These are phyloP conservation scores for Lamellibrachia columna DNA, from an alignment of 2,888 invertebrate genomes.

Conservation along the genomic window DNA sequence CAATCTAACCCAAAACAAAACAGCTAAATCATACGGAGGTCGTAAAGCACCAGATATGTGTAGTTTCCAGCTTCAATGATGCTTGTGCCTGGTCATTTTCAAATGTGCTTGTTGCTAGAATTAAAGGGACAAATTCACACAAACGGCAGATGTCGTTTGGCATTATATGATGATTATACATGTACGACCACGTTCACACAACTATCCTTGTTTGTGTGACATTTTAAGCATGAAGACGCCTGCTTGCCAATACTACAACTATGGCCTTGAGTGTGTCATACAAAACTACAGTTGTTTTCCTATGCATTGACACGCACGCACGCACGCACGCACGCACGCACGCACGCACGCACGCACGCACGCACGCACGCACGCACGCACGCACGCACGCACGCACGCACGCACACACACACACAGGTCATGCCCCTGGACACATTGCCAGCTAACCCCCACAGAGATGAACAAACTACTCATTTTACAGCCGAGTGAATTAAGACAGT, in stretches of 20 bases:
- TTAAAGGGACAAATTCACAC: background rate
- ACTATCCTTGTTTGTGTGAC: background rate
- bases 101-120: background rate
- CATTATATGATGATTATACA: background rate
- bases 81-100: background rate
- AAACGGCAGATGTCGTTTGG: background rate
- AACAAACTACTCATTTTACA: too few species aligned
- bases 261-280: background rate
- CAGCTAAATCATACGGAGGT: background rate
- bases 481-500: background rate
- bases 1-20: background rate
- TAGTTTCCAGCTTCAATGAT: background rate
- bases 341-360: too few species aligned
- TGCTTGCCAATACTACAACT: background rate
- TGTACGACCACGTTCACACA: background rate
- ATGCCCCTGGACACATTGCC: too few species aligned
- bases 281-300: background rate
- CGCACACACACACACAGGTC: too few species aligned
- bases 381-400: too few species aligned
- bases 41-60: background rate
- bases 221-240: background rate
- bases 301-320: too few species aligned
- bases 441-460: too few species aligned
- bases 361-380: too few species aligned
- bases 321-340: background rate